Evolutionary conservation across 2,113 vertebrate species (phyloP).

Genomic region (Ameiurus melas): DNA sequence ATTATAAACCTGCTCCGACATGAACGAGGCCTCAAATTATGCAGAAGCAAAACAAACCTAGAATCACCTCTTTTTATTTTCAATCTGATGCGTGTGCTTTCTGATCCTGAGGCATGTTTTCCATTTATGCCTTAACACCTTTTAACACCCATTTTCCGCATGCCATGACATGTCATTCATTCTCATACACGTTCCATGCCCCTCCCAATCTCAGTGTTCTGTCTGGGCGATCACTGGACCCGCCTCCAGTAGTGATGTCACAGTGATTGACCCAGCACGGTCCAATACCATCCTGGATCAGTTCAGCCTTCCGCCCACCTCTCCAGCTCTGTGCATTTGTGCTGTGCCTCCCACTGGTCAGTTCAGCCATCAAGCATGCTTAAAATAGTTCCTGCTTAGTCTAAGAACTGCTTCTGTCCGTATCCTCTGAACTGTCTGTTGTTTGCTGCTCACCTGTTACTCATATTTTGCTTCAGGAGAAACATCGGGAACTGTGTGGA

Average conservation of each 20-base stretch:
- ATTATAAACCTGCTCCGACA: not conserved
- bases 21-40: not conserved
- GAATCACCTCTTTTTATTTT: not conserved
- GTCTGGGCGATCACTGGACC: slow-evolving; percentile 77
- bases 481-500: slow-evolving; percentile 74
- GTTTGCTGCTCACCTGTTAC: not conserved
- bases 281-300: slow-evolving; percentile 78
- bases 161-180: slow-evolving; percentile 27
- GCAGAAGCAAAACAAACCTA: not conserved
- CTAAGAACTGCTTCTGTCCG: not conserved
- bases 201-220: slow-evolving; percentile 67
- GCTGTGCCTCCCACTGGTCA: slow-evolving; percentile 75
- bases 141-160: slow-evolving; percentile 25
- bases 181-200: slow-evolving; percentile 45
- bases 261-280: slow-evolving; percentile 76
- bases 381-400: slow-evolving; percentile 1
- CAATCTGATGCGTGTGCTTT: not conserved
- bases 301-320: slow-evolving; percentile 76
- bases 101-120: not conserved
- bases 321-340: slow-evolving; percentile 76
- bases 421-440: not conserved
- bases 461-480: slow-evolving; percentile 60
- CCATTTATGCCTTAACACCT: not conserved
- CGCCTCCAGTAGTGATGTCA: slow-evolving; percentile 74
- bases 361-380: slow-evolving; percentile 44